phyloP scores from a whole-genome alignment of 23 tunicate genomes.

The Oikopleura vanhoeffeni region DNA sequence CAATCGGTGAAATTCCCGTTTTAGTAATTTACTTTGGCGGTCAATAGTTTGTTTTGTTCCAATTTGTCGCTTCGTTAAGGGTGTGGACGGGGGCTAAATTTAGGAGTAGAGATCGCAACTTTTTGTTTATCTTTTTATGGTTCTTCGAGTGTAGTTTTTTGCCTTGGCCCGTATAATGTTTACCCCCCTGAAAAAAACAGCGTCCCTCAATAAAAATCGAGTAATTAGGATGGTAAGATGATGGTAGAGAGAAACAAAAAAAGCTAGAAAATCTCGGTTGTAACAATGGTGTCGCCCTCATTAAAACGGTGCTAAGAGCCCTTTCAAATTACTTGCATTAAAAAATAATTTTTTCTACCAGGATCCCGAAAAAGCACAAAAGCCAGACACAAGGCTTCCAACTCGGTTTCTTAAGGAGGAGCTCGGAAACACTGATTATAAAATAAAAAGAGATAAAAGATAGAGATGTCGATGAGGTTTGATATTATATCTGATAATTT shows the following conservation, averaged over 20 bases:
- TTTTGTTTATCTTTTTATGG: background rate
- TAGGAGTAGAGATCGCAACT: background rate
- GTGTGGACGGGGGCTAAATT: background rate
- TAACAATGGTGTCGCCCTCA: background rate
- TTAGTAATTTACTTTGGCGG: conserved; percentile 16
- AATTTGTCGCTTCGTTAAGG: conserved; percentile 9
- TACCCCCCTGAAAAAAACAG: too few species aligned
- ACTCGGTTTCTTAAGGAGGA: too few species aligned
- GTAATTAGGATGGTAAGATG: background rate
- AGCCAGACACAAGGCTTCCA: too few species aligned
- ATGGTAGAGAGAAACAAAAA: background rate
- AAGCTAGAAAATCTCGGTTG: background rate
- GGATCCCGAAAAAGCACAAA: background rate
- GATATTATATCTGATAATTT: too few species aligned
- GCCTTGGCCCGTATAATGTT: too few species aligned
- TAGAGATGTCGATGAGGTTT: too few species aligned
- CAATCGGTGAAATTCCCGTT: too few species aligned
- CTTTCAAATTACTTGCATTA: background rate
- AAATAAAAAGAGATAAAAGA: too few species aligned
- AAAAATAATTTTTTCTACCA: background rate
- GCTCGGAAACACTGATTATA: too few species aligned
- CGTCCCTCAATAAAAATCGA: background rate
- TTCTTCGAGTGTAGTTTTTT: too few species aligned
- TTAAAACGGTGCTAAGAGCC: background rate
- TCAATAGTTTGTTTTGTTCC: conserved; percentile 6